These are phyloP conservation scores for Pungitius pungitius DNA, from an alignment of 2,113 vertebrate species.

Conservation along the genomic window DNA sequence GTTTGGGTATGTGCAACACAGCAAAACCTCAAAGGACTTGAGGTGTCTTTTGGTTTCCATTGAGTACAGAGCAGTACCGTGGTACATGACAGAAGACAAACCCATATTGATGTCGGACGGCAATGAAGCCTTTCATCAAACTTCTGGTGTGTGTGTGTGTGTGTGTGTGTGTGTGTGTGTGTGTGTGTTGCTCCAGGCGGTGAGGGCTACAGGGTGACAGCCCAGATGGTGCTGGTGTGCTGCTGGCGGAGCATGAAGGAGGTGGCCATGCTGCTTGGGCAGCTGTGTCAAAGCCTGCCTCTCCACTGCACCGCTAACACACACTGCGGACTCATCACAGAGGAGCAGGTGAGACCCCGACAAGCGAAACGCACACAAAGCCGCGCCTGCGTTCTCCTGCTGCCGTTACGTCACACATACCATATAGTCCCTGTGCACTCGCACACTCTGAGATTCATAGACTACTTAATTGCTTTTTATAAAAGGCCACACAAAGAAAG, in stretches of 20 bases:
- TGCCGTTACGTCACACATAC: no score
- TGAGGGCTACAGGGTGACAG: conserved; percentile 88
- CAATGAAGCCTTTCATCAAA: conserved; percentile 15
- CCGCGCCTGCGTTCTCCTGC: no score
- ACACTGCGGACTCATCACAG: conserved; percentile 80
- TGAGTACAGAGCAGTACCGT: background rate
- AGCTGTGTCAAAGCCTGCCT: conserved; percentile 89
- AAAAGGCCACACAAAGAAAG: no score
- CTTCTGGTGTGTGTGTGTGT: conserved; percentile 28
- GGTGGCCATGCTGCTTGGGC: conserved; percentile 90
- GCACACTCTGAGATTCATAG: background rate
- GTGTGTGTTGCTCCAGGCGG: conserved; percentile 62
- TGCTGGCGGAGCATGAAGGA: conserved; percentile 99
- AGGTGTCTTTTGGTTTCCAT: background rate
- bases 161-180: conserved; percentile 29
- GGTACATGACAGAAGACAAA: conserved; percentile 11
- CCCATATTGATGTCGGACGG: background rate
- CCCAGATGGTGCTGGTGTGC: conserved; percentile 96
- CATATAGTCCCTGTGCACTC: no score
- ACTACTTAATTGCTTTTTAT: background rate
- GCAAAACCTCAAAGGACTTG: background rate
- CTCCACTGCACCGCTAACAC: conserved; percentile 53
- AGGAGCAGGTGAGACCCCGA: conserved; percentile 85
- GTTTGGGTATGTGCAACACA: background rate
- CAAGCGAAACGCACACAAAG: background rate